These are phyloP conservation scores for Shargacucullia verbasci DNA, from an alignment of 2,888 invertebrate species.

Conservation along the genomic window DNA sequence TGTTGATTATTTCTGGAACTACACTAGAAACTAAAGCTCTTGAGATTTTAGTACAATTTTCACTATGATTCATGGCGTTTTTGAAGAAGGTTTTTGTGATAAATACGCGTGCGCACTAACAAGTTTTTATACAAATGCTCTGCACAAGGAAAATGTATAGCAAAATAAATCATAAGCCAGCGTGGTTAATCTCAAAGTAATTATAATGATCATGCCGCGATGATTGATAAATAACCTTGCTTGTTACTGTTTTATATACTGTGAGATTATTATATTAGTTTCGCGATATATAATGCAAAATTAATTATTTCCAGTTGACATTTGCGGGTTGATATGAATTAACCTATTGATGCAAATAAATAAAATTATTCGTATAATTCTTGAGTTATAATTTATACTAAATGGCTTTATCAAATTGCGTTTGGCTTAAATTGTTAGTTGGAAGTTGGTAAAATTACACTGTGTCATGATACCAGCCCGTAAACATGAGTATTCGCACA, in stretches of 20 bases:
- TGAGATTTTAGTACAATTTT: slow-evolving; percentile 7
- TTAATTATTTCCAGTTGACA: slow-evolving; percentile 45
- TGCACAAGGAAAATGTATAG: slow-evolving; percentile 48
- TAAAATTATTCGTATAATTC: not conserved
- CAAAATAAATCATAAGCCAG: slow-evolving; percentile 39
- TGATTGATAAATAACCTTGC: slow-evolving; percentile 54
- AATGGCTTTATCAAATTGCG: too few relatives aligned
- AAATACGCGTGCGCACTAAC: slow-evolving; percentile 3
- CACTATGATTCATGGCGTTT: not conserved
- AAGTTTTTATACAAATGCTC: slow-evolving; percentile 33
- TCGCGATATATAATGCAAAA: slow-evolving; percentile 32
- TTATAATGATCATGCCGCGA: slow-evolving; percentile 46
- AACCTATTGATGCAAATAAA: slow-evolving; percentile 28
- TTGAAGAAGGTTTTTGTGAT: slow-evolving; percentile 21
- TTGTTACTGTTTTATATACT: slow-evolving; percentile 43
- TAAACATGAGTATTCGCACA: too few relatives aligned
- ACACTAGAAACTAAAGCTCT: not conserved
- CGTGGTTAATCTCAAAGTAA: slow-evolving; percentile 41
- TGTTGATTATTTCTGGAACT: too few relatives aligned
- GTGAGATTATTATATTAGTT: slow-evolving; percentile 41
- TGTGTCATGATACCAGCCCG: too few relatives aligned
- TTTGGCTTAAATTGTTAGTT: too few relatives aligned
- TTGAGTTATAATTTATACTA: too few relatives aligned
- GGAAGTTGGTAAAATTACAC: too few relatives aligned
- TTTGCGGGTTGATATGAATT: slow-evolving; percentile 39